Base-by-base conservation (phyloP, 2,113 vertebrate genomes). In the human (Homo sapiens) region DNA sequence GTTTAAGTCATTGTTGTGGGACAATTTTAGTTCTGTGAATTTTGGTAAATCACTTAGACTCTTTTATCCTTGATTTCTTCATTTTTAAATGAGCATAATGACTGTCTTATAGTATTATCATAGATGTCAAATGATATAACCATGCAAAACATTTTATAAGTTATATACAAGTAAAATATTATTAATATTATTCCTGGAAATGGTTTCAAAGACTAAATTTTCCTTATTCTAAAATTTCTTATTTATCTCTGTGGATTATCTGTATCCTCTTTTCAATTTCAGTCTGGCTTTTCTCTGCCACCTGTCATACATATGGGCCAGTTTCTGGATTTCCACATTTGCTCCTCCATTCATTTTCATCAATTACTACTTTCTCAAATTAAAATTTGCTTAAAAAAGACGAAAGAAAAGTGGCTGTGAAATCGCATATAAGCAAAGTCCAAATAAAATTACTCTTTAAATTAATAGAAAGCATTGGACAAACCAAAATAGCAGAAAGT, bases 181-280 rank as follows among this genome's bases (percentile, higher is more conserved):
- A 61, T 88, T 90, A 81, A 72, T 85, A 84, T 73, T 59, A 61
- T 68, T 96, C 48, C 78, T 68, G 23, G 23, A 52, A 93, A 80
- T 90, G 35, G 45, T 92, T 92, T 76, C 61, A 89, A 94, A 86
- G 55, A 45, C 48, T 43, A 76, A 85, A 92, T 80, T 93, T 82
- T 90, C 43, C 81, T 84, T 35, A 75, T 73, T 66, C 45, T 83
- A 66, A 68, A 89, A 75, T 61, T 90, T 95, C 57, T 82, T 82
- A 64, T 66, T 97, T 88, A 79, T 94, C 75, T 57, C 25, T 73
- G 3, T 91, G 70, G 55, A 93, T 96, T 87, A 80, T 96, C 55
- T 68, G n/a, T 57, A 84, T 76, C 72, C 72, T 93, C 45, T 96
- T 97, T 94, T 79, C 27, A 14, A 43, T 66, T 38, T 91, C 40